These are phyloP conservation scores for Ladona fulva DNA, from an alignment of 1,140 invertebrate genomes.

Conservation along the genomic window DNA sequence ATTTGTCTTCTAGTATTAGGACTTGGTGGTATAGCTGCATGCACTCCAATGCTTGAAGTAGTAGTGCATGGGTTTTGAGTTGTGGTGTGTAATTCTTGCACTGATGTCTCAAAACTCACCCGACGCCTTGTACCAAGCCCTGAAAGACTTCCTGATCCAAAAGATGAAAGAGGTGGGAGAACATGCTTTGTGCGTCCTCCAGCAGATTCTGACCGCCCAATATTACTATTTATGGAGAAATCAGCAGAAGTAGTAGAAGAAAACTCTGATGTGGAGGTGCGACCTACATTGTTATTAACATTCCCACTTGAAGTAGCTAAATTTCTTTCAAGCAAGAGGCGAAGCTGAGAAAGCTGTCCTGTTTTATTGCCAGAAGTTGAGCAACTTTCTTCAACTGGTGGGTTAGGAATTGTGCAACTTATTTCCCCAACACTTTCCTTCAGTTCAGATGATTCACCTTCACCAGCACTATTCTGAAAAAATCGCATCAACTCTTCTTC, in stretches of 20 bases:
- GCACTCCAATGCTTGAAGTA: constrained; percentile 17
- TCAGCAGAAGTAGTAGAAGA: not conserved
- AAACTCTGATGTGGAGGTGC: not conserved
- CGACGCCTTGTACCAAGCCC: constrained; percentile 36
- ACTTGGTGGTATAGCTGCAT: constrained; percentile 42
- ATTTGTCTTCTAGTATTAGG: constrained; percentile 58
- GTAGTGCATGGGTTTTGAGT: not conserved
- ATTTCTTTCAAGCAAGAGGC: constrained; percentile 60
- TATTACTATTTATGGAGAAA: not conserved
- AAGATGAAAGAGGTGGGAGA: not conserved
- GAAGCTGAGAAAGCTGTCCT: constrained; percentile 59
- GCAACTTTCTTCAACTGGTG: not conserved
- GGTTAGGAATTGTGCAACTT: not conserved
- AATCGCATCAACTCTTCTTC: constrained; percentile 71
- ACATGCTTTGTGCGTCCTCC: not conserved
- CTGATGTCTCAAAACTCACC: constrained; percentile 51
- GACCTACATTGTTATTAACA: not conserved
- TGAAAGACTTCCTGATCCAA: not conserved
- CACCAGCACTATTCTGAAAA: constrained; percentile 49
- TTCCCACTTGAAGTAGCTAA: constrained; percentile 28
- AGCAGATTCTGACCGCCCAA: not conserved
- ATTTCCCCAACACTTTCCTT: constrained; percentile 11
- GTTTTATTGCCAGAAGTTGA: constrained; percentile 18
- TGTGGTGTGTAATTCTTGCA: constrained; percentile 30
- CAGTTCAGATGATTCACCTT: constrained; percentile 21